Evolutionary conservation across 1,140 invertebrate species (phyloP).

Genomic region (Lepidurus apus): DNA sequence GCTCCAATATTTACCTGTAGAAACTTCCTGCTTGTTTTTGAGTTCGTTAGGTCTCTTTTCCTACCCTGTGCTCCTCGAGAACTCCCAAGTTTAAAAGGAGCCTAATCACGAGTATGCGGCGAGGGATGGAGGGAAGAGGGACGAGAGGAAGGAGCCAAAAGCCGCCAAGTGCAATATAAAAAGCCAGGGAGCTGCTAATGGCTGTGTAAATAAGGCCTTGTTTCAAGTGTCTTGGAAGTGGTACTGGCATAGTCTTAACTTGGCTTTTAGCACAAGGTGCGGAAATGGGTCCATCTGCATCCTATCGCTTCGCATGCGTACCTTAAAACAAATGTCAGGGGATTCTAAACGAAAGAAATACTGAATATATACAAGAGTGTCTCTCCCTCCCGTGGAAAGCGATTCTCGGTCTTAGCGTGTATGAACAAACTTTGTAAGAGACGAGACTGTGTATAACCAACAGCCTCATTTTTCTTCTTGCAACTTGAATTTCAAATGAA

Average conservation of each 20-base stretch:
- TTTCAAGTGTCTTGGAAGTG: neutral
- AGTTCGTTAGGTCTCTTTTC: too few species aligned
- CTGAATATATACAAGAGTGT: neutral
- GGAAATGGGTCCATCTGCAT: constrained; percentile 13
- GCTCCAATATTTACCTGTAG: too few species aligned
- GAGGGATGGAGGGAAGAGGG: neutral
- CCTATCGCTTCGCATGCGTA: neutral
- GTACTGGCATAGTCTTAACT: neutral
- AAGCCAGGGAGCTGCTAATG: constrained; percentile 9
- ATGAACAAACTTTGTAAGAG: too few species aligned
- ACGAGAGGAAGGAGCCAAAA: neutral
- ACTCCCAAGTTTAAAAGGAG: neutral
- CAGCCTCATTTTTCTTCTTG: too few species aligned
- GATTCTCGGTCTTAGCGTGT: too few species aligned
- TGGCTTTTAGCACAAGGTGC: constrained; percentile 9
- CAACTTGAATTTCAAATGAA: too few species aligned
- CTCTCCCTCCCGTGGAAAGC: too few species aligned
- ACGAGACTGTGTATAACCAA: too few species aligned
- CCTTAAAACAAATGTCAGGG: neutral
- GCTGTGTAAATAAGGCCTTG: constrained; percentile 10
- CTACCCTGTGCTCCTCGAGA: too few species aligned
- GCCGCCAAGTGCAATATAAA: neutral
- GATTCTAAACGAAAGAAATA: neutral
- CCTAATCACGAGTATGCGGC: neutral
- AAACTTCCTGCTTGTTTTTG: too few species aligned